Conservation (phyloP, 2,888 invertebrate genomes). For the Lithophane leautieri region DNA sequence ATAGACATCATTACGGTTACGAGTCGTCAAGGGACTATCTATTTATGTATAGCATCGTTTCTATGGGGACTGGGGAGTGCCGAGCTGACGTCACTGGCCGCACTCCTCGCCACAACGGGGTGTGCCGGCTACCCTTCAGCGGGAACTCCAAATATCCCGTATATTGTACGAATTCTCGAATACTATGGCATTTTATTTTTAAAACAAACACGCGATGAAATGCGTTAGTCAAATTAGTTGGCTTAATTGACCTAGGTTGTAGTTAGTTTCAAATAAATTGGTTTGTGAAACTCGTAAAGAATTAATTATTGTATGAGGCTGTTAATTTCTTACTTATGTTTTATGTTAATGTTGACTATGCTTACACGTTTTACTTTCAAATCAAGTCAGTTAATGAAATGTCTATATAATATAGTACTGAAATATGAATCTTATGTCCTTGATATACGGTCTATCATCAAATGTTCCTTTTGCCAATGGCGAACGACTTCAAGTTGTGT, state of each 20-base stretch:
- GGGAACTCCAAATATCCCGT: constrained; percentile 60
- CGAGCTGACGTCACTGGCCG: constrained; percentile 78
- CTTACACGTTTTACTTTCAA: constrained; percentile 8
- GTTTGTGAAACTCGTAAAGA: constrained; percentile 23
- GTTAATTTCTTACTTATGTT: constrained; percentile 14
- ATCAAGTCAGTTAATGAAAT: constrained; percentile 5
- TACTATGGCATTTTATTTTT: constrained; percentile 42
- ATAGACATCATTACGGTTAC: constrained; percentile 63
- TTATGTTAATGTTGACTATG: constrained; percentile 6
- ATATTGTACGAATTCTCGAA: constrained; percentile 34
- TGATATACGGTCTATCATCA: constrained; percentile 4
- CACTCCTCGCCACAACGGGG: constrained; percentile 77
- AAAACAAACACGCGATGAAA: constrained; percentile 53
- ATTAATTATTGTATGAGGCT: constrained; percentile 1
- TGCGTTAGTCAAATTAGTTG: constrained; percentile 47
- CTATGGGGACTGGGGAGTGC: constrained; percentile 76
- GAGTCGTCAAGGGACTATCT: constrained; percentile 52
- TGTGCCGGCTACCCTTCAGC: constrained; percentile 78
- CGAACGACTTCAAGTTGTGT: not conserved
- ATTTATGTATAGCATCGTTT: constrained; percentile 58
- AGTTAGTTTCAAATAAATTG: constrained; percentile 39
- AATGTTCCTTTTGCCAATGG: not conserved
- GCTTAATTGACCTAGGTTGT: constrained; percentile 29
- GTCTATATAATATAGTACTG: not conserved
- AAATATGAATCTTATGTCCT: constrained; percentile 5